Evolutionary conservation across 2,888 invertebrate genomes (phyloP).

Genomic region (Oscheius sp.): DNA sequence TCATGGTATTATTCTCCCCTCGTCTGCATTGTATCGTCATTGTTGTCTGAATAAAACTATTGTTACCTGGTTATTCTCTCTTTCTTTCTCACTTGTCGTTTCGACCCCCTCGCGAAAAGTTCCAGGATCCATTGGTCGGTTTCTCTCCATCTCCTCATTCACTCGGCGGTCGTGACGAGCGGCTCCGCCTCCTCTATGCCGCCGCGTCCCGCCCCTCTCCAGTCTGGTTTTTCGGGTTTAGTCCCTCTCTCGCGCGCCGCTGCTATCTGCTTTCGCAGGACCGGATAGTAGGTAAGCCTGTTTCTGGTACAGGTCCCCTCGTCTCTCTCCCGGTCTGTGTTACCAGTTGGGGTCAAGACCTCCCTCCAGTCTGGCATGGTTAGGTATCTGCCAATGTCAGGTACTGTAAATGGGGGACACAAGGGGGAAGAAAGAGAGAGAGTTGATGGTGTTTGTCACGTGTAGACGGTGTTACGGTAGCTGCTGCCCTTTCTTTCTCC

Average conservation of each 20-base stretch:
- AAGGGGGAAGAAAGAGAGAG: no score
- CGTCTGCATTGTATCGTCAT: not conserved
- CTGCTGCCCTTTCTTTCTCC: not conserved
- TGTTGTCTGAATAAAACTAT: not conserved
- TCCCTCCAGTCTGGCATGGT: not conserved
- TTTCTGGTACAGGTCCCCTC: slow-evolving; percentile 9
- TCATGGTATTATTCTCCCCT: not conserved
- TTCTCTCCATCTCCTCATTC: not conserved
- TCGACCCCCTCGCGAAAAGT: not conserved
- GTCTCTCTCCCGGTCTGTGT: not conserved
- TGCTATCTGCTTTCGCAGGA: slow-evolving; percentile 32
- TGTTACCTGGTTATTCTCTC: not conserved
- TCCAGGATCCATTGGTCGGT: not conserved
- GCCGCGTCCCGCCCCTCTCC: slow-evolving; percentile 19
- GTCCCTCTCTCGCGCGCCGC: slow-evolving; percentile 27
- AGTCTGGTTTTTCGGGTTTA: slow-evolving; percentile 46
- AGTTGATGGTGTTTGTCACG: slow-evolving; percentile 32
- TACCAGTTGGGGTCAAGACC: not conserved
- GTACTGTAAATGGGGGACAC: no score
- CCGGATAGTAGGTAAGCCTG: slow-evolving; percentile 32
- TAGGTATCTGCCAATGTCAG: no score
- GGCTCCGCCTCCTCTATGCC: not conserved
- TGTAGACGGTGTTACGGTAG: slow-evolving; percentile 23
- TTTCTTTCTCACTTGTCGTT: not conserved
- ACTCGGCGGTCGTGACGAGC: not conserved